phyloP scores from a whole-genome alignment of 2,797 vertebrate species.

The Microhierax caerulescens region DNA sequence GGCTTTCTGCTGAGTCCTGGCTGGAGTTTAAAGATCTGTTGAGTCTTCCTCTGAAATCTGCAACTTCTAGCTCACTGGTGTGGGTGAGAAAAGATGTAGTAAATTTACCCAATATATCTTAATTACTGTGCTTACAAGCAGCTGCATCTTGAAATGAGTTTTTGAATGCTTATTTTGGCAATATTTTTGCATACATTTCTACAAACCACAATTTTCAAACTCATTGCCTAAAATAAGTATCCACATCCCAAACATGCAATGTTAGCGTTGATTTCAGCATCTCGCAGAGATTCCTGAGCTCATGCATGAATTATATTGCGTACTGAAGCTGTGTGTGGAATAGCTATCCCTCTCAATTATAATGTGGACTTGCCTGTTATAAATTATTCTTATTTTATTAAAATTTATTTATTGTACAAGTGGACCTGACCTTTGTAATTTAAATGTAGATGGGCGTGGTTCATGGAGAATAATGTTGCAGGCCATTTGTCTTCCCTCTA shows the following conservation, averaged over 20 bases:
- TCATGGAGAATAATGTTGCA: not conserved
- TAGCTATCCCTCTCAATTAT: not conserved
- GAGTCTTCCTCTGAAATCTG: not conserved
- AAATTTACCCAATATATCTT: slow-evolving; percentile 32
- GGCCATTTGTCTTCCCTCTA: not conserved
- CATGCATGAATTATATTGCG: not conserved
- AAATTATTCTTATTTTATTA: not conserved
- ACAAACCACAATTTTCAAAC: slow-evolving; percentile 39
- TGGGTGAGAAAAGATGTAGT: slow-evolving; percentile 24
- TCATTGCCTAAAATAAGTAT: slow-evolving; percentile 20
- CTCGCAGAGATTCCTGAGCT: slow-evolving; percentile 12
- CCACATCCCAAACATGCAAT: not conserved
- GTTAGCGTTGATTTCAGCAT: slow-evolving; percentile 34
- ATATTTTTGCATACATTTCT: slow-evolving; percentile 57
- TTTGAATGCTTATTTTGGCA: slow-evolving; percentile 58
- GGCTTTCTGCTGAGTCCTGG: not conserved
- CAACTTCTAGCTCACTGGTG: not conserved
- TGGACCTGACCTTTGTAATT: not conserved
- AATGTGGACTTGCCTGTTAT: not conserved
- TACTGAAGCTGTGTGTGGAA: not conserved
- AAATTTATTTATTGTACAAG: not conserved
- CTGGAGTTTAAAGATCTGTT: slow-evolving; percentile 21
- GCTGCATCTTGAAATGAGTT: slow-evolving; percentile 45
- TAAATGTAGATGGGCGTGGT: not conserved
- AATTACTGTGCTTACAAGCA: slow-evolving; percentile 51